Base-by-base conservation (phyloP, 2,113 vertebrate species). In the Pseudois nayaur region DNA sequence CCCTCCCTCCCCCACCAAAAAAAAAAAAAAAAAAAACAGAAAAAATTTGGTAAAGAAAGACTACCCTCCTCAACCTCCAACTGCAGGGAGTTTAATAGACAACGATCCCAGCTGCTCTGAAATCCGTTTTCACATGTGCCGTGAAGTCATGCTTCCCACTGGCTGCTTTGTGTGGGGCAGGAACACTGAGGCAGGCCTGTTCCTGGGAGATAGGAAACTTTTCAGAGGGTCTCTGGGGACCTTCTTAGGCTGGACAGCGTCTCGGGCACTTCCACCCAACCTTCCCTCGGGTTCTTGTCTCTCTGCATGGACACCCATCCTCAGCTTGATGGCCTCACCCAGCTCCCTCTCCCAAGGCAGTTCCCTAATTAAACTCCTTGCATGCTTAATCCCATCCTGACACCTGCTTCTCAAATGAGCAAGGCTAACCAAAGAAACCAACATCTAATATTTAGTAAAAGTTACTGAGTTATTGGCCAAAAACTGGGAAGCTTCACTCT, bases 321-420 rank as follows among this genome's bases (percentile, higher is more conserved):
- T 21, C n/a, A 7, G 9, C 3, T 14, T 10, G 3, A 8, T 8
- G 29, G 50, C 25, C 31, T 92, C 55, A 16, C 19, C 57, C 11
- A 19, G 11, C 9, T 4, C 6, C 40, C 12, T 59, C 8, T 27
- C 55, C 11, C 12, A 45, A 45, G 36, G 23, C 0, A 0, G 29
- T 5, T 57, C 14, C 31, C 85, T 94, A 84, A 95, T 48, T 92
- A 87, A 95, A 92, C 86, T 74, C 52, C 23, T 71, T 60, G 3
- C 5, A 3, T n/a, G 45, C 59, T 71, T 86, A 81, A 93, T 59
- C 55, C 3, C 33, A 36, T 48, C 48, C 62, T 90, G 57, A n/a
- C 16, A 33, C 62, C 93, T 90, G 62, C 84, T 62, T 97, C 93
- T 96, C 87, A 94, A 36, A 83, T 17, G 36, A 87, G 59, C 71